These are phyloP conservation scores for Dusona sp. DNA, from an alignment of 2,888 invertebrate genomes.

Conservation along the genomic window DNA sequence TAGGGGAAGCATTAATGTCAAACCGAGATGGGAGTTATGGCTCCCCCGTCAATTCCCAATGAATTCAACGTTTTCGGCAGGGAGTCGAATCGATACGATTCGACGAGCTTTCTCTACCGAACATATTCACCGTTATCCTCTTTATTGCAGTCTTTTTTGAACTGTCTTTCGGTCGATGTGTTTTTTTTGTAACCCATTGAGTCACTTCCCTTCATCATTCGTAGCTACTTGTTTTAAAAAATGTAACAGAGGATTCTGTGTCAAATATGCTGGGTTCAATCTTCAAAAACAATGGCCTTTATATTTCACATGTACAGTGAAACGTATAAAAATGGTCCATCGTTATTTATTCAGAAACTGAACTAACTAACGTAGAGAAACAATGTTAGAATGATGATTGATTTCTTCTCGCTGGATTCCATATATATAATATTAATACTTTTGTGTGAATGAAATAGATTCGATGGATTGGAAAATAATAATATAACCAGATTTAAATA, in stretches of 20 bases:
- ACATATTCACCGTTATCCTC: conserved; percentile 67
- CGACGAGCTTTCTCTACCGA: conserved; percentile 74
- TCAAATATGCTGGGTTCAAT: neutral
- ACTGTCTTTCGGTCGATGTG: conserved; percentile 35
- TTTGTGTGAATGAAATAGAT: neutral
- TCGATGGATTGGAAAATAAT: neutral
- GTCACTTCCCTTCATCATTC: conserved; percentile 54
- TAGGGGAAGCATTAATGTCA: conserved; percentile 84
- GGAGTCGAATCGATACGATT: conserved; percentile 81
- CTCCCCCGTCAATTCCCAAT: conserved; percentile 85
- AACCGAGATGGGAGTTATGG: conserved; percentile 84
- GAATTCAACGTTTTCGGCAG: conserved; percentile 84
- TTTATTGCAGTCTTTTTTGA: conserved; percentile 57
- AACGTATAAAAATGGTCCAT: neutral
- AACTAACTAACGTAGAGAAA: neutral
- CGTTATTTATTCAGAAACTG: neutral
- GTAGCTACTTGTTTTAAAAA: conserved; percentile 21
- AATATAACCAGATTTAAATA: too few relatives aligned
- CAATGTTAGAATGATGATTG: neutral
- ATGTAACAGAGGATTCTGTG: neutral
- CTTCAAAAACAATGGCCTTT: neutral
- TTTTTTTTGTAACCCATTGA: conserved; percentile 40
- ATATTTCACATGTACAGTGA: neutral
- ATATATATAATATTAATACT: neutral
- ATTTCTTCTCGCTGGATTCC: neutral